A percentile compares a stretch with the other conserved stretches of the same genome.
Evolutionary conservation across 2,113 vertebrate species (phyloP).

Genomic region (Sterna hirundo): DNA sequence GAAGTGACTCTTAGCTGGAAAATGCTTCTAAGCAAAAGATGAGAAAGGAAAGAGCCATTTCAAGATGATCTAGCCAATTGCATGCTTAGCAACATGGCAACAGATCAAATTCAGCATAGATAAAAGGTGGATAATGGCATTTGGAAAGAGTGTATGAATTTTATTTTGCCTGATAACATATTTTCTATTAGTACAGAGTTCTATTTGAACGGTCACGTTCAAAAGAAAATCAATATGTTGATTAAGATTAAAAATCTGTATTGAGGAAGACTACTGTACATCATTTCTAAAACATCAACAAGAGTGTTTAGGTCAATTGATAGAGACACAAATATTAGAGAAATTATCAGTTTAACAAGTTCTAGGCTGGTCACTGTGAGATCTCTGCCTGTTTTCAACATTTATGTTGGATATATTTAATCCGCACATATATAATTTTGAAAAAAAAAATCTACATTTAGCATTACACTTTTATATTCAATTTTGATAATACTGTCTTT

Average conservation of each 20-base stretch:
- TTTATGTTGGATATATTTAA: neutral
- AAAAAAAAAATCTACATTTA: neutral
- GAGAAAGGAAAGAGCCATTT: neutral
- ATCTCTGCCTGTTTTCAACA: neutral
- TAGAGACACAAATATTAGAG: neutral
- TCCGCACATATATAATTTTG: neutral
- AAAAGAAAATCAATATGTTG: neutral
- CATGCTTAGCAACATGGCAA: neutral
- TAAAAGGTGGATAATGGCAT: neutral
- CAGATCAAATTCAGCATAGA: neutral
- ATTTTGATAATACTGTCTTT: neutral
- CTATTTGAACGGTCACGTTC: neutral
- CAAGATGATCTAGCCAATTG: neutral
- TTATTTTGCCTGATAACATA: neutral
- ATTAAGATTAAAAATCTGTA: neutral
- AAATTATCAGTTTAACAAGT: neutral
- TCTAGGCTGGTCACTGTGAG: neutral
- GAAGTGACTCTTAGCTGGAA: neutral
- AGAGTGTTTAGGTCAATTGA: neutral
- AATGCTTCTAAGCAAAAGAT: neutral
- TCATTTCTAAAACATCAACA: neutral
- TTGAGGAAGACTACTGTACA: neutral
- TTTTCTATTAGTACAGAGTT: neutral
- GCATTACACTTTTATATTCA: neutral
- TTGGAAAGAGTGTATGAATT: neutral